These are phyloP conservation scores for Euphonia xanthogaster DNA, from an alignment of 2,797 vertebrate genomes.

Conservation along the genomic window DNA sequence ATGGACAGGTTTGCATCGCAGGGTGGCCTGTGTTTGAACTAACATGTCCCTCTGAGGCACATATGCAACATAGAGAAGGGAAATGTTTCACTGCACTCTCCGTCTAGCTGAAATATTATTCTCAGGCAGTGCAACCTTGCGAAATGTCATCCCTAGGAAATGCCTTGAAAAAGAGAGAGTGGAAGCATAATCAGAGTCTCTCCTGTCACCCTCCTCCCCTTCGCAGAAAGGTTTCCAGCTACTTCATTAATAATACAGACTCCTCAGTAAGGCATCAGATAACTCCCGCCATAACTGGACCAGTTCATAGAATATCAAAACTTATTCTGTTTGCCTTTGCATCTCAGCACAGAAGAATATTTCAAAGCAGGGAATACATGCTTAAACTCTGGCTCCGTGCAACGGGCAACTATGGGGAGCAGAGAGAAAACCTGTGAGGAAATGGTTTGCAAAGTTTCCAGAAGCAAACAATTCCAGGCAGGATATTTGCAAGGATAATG, in stretches of 20 bases:
- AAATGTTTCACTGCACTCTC: neutral
- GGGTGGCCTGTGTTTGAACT: neutral
- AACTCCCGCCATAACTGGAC: neutral
- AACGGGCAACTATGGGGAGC: neutral
- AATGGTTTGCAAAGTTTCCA: neutral
- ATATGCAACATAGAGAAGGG: accelerated
- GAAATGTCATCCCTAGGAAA: neutral
- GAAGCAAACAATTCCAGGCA: neutral
- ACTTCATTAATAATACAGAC: neutral
- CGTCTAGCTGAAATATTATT: neutral
- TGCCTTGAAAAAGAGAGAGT: neutral
- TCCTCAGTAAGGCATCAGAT: neutral
- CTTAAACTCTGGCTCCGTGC: neutral
- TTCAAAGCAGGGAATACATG: neutral
- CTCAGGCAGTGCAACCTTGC: neutral
- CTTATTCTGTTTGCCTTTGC: neutral
- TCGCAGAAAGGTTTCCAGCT: neutral
- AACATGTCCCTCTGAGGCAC: neutral
- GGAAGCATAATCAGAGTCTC: neutral
- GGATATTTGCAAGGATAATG: neutral
- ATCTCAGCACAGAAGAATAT: neutral
- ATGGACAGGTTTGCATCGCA: neutral
- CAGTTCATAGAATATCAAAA: neutral
- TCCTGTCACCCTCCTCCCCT: neutral
- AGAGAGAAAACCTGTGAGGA: neutral